Evolutionary conservation across 2,888 invertebrate genomes (phyloP).

Genomic region (Sesia bembeciformis): DNA sequence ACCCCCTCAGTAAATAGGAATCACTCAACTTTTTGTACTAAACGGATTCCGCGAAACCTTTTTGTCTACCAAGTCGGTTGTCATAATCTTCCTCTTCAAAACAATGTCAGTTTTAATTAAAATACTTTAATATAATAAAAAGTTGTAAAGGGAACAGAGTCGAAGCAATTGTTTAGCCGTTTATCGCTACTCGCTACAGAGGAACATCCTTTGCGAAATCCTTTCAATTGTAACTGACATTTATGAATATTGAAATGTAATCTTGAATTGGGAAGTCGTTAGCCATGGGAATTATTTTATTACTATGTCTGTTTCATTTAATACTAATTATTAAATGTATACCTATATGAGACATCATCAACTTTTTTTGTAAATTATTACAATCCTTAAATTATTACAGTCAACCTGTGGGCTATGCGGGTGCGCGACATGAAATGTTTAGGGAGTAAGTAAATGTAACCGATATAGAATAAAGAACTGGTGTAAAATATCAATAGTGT

Average conservation of each 20-base stretch:
- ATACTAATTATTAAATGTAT: too few relatives aligned
- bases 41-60: conserved; percentile 42
- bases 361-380: too few relatives aligned
- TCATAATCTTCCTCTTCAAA: conserved; percentile 48
- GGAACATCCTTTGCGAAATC: conserved; percentile 24
- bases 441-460: too few relatives aligned
- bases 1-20: conserved; percentile 18
- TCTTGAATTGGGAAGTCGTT: neutral
- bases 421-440: too few relatives aligned
- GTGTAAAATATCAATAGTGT: too few relatives aligned
- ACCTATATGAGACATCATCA: too few relatives aligned
- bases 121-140: conserved; percentile 48
- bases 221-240: conserved; percentile 29
- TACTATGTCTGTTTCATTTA: too few relatives aligned
- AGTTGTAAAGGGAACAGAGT: conserved; percentile 10
- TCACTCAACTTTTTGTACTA: conserved; percentile 6
- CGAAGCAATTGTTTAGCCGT: neutral
- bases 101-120: conserved; percentile 56
- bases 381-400: too few relatives aligned
- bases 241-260: conserved; percentile 32
- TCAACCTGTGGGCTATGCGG: too few relatives aligned
- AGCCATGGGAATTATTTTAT: too few relatives aligned
- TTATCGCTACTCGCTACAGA: conserved; percentile 1
- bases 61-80: conserved; percentile 43
- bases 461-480: too few relatives aligned